phyloP scores from a whole-genome alignment of 2,797 vertebrate genomes.

The Halcyon leucocephala region DNA sequence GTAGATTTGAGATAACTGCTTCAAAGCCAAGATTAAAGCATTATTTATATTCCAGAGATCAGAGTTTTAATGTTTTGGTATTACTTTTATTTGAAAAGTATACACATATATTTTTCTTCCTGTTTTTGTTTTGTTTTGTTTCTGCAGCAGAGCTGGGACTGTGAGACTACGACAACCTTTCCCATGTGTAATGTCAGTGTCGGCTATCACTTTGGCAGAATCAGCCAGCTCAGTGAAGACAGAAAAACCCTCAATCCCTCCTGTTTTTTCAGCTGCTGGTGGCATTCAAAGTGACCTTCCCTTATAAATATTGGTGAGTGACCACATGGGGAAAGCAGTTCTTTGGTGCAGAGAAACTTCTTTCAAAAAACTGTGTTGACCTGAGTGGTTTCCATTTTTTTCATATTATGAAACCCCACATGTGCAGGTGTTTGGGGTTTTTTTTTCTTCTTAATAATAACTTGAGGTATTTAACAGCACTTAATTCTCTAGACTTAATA shows the following conservation, averaged over 20 bases:
- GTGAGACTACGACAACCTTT: conserved; percentile 63
- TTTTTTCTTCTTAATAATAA: background rate
- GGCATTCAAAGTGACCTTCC: conserved; percentile 79
- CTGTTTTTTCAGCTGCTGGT: conserved; percentile 60
- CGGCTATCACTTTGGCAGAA: conserved; percentile 71
- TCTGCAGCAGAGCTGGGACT: conserved; percentile 64
- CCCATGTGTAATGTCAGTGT: conserved; percentile 73
- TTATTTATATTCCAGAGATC: conserved; percentile 62
- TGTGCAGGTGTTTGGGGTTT: background rate
- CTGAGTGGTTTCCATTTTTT: background rate
- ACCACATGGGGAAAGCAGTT: conserved; percentile 54
- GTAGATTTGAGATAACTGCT: conserved; percentile 55
- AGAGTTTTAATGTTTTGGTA: conserved; percentile 63
- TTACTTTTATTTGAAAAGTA: conserved; percentile 45
- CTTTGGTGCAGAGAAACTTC: conserved; percentile 16
- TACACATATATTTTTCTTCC: conserved; percentile 15
- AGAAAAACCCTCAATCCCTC: conserved; percentile 52
- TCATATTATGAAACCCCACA: background rate
- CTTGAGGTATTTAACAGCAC: background rate
- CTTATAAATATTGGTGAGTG: conserved; percentile 74
- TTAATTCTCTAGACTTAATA: background rate
- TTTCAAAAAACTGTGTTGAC: conserved; percentile 30
- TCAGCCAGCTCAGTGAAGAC: conserved; percentile 72
- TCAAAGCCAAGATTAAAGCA: conserved; percentile 68
- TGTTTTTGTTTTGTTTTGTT: conserved; percentile 61